These are phyloP conservation scores for Halocaridina rubra DNA, from an alignment of 2,888 invertebrate species.

Conservation along the genomic window DNA sequence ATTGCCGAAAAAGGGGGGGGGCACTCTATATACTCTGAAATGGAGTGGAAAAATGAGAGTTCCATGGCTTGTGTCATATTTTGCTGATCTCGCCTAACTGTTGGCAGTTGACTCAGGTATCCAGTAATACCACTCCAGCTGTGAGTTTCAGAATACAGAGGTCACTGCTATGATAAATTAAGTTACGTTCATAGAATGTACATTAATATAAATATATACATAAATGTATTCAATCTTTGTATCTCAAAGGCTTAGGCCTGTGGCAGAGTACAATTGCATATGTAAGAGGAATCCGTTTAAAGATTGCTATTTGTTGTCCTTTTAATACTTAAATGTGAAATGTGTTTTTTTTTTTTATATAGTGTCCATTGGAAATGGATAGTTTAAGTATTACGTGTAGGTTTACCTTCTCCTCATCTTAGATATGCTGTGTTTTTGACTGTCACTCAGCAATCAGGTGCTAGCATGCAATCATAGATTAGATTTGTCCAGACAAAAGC, in stretches of 20 bases:
- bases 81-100: slow-evolving; percentile 55
- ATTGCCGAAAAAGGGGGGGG: no score
- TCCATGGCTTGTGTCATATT: slow-evolving; percentile 44
- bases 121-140: slow-evolving; percentile 42
- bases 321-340: slow-evolving; percentile 46
- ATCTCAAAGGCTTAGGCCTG: slow-evolving; percentile 55
- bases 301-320: slow-evolving; percentile 47
- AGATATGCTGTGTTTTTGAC: no score
- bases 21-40: no score
- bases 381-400: no score
- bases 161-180: slow-evolving; percentile 50
- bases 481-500: neutral
- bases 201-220: slow-evolving; percentile 22
- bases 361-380: slow-evolving; percentile 19
- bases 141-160: slow-evolving; percentile 44
- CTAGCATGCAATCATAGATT: slow-evolving; percentile 32
- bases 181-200: slow-evolving; percentile 48
- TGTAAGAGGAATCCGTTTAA: slow-evolving; percentile 54
- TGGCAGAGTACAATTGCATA: slow-evolving; percentile 56
- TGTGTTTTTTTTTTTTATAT: slow-evolving; percentile 42
- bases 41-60: no score
- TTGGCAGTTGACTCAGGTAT: slow-evolving; percentile 55
- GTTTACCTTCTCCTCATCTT: no score
- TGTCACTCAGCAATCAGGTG: slow-evolving; percentile 46
- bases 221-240: slow-evolving; percentile 24